These are phyloP conservation scores for Scylla paramamosain DNA, from an alignment of 1,140 invertebrate genomes.

Conservation along the genomic window DNA sequence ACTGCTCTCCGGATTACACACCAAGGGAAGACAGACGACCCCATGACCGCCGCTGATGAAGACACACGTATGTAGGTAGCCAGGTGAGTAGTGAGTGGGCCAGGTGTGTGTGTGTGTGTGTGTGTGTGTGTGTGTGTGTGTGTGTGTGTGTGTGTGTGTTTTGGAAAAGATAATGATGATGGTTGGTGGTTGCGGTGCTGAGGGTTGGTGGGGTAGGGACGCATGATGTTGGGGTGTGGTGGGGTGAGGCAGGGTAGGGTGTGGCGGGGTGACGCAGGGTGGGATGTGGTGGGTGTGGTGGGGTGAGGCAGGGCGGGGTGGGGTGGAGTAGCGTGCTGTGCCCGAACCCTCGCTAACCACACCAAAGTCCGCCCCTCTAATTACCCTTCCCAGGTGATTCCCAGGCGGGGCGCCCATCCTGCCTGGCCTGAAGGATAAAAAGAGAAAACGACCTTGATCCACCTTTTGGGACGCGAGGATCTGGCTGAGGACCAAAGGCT, in stretches of 20 bases:
- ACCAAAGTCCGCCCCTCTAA: not conserved
- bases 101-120: not conserved
- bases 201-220: not conserved
- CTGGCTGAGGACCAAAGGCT: too few relatives aligned
- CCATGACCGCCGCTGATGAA: not conserved
- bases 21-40: not conserved
- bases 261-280: too few relatives aligned
- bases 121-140: constrained; percentile 20
- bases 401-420: not conserved
- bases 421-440: not conserved
- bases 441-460: not conserved
- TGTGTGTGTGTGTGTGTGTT: constrained; percentile 11
- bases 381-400: not conserved
- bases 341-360: not conserved
- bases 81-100: too few relatives aligned
- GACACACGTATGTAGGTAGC: not conserved
- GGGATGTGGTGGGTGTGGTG: too few relatives aligned
- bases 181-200: not conserved
- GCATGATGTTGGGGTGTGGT: not conserved
- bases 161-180: constrained; percentile 2
- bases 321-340: not conserved
- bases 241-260: not conserved
- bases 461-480: not conserved
- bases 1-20: not conserved
- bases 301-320: too few relatives aligned